Evolutionary conservation across 2,797 vertebrate species (phyloP).

Genomic region (Pseudocheirus occidentalis): DNA sequence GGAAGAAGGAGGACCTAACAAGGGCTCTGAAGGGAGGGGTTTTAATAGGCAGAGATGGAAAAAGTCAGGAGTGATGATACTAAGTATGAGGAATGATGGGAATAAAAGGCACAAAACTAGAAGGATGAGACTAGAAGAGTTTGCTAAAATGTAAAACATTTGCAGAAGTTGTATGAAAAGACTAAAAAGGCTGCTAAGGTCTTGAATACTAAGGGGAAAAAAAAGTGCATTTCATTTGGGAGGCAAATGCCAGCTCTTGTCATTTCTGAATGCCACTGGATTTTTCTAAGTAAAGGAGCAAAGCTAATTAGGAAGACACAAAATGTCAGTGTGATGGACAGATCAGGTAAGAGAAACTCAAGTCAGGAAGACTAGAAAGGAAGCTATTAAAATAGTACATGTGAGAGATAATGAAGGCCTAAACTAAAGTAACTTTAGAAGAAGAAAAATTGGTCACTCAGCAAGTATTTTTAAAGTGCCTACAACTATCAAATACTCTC

Average conservation of each 20-base stretch:
- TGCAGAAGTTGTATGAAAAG: neutral
- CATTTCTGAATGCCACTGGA: neutral
- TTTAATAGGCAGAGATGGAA: neutral
- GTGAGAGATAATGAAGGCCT: neutral
- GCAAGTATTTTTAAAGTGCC: neutral
- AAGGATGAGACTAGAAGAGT: neutral
- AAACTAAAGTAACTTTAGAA: neutral
- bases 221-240: neutral
- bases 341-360: neutral
- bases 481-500: neutral
- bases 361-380: neutral
- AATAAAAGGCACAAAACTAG: neutral
- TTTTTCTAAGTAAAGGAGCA: neutral
- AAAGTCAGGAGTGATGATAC: neutral
- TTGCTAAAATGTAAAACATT: neutral
- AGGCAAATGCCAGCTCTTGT: neutral
- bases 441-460: neutral
- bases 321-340: neutral
- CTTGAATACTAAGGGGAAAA: neutral
- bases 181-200: neutral
- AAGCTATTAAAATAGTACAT: neutral
- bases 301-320: neutral
- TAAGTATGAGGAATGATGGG: neutral
- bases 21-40: neutral
- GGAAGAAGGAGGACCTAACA: neutral